Percentiles rank a stretch among this genome's conserved stretches.
Conservation (phyloP, 2,113 vertebrate species). For the Alligator mississippiensis region DNA sequence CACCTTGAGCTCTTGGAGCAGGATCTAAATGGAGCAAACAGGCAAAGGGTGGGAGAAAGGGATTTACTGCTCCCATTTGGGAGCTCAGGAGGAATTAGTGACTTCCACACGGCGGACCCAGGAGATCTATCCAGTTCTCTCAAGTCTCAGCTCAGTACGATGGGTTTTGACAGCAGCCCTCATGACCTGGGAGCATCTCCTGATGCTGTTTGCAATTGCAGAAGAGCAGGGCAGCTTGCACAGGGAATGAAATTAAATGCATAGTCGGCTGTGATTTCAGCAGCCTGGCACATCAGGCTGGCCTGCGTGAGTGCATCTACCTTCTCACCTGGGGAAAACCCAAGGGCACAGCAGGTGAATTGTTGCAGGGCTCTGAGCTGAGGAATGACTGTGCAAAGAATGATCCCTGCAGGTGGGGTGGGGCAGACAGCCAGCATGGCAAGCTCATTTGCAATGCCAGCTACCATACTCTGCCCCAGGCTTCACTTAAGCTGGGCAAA, state of each 20-base stretch:
- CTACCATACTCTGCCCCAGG: accelerated
- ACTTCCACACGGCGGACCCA: not conserved
- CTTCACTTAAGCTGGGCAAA: not conserved
- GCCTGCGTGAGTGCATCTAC: not conserved
- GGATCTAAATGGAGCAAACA: not conserved
- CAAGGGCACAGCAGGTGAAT: not conserved
- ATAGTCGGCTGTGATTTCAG: not conserved
- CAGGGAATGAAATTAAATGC: not conserved
- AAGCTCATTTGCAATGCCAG: not conserved
- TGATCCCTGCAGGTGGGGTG: not conserved
- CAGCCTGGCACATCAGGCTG: not conserved
- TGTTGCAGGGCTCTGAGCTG: accelerated
- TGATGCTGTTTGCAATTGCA: no score
- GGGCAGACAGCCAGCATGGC: not conserved
- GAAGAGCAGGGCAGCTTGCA: not conserved
- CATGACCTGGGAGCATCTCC: not conserved
- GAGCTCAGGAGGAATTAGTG: not conserved
- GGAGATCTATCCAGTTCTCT: not conserved
- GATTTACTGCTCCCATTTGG: not conserved
- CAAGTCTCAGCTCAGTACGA: not conserved
- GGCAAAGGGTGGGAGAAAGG: not conserved
- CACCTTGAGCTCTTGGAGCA: not conserved
- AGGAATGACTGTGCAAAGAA: not conserved
- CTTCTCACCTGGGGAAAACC: not conserved
- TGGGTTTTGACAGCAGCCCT: not conserved